These are phyloP conservation scores for Jacana jacana DNA, from an alignment of 2,113 vertebrate genomes.

Conservation along the genomic window DNA sequence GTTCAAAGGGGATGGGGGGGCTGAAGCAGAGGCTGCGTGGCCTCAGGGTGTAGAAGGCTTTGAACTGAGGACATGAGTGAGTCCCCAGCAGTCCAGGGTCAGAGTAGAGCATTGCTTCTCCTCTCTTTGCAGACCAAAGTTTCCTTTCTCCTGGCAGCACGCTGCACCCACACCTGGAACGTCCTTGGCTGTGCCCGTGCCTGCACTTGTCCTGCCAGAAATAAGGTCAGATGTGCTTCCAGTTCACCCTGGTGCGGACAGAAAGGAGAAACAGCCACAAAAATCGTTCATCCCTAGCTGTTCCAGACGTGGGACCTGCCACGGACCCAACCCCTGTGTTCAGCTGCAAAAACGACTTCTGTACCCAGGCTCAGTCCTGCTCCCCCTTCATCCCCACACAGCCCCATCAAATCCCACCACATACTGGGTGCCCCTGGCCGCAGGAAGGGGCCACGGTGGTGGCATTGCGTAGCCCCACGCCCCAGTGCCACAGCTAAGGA, in stretches of 20 bases:
- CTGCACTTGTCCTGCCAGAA: not conserved
- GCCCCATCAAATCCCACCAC: not conserved
- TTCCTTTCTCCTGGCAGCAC: not conserved
- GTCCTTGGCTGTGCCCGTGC: not conserved
- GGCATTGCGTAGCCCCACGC: not conserved
- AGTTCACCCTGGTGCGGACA: not conserved
- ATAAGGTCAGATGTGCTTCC: not conserved
- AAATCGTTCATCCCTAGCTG: not conserved
- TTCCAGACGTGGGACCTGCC: not conserved
- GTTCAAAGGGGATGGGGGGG: not conserved
- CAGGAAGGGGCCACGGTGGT: not conserved
- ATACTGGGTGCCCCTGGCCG: not conserved
- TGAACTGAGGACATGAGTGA: not conserved
- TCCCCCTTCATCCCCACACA: not conserved
- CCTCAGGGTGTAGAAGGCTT: not conserved
- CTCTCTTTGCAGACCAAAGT: not conserved
- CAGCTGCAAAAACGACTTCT: not conserved
- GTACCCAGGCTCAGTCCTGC: not conserved
- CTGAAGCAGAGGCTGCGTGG: not conserved
- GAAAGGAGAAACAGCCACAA: not conserved
- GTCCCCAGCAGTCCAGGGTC: not conserved
- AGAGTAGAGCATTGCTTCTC: not conserved
- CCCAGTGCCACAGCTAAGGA: not conserved
- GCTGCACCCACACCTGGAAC: not conserved
- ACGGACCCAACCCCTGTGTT: fast-evolving